A percentile compares a stretch with the other conserved stretches of the same genome.
Conservation (phyloP, 2,888 invertebrate species). For the Euplexia lucipara region DNA sequence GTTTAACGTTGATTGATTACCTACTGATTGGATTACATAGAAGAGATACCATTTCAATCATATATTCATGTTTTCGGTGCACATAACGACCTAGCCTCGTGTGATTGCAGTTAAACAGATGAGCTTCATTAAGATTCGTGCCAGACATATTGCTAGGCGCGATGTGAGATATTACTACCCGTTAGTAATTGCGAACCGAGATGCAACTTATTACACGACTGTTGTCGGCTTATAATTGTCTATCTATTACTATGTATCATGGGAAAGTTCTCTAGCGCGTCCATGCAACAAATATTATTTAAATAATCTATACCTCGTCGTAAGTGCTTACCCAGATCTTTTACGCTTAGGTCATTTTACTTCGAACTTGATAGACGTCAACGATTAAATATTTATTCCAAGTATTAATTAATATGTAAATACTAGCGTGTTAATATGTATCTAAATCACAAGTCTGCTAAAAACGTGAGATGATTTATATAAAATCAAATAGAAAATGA, state of each 20-base stretch:
- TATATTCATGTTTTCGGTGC: slow-evolving; percentile 38
- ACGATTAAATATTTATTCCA: neutral
- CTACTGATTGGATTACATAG: slow-evolving; percentile 49
- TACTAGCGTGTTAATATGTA: slow-evolving; percentile 16
- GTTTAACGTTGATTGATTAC: slow-evolving; percentile 50
- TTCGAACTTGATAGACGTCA: neutral
- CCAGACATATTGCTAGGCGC: slow-evolving; percentile 53
- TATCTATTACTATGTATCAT: slow-evolving; percentile 33
- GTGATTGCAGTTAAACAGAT: slow-evolving; percentile 55
- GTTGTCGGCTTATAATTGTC: slow-evolving; percentile 58
- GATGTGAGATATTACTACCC: slow-evolving; percentile 55
- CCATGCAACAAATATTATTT: slow-evolving; percentile 5
- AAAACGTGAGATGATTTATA: slow-evolving; percentile 45
- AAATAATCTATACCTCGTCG: neutral
- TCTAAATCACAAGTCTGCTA: slow-evolving; percentile 11
- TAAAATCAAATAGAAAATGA: slow-evolving; percentile 36
- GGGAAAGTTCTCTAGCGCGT: slow-evolving; percentile 8
- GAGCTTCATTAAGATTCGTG: slow-evolving; percentile 63
- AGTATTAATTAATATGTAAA: slow-evolving; percentile 25
- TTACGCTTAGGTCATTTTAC: neutral
- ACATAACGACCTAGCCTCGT: slow-evolving; percentile 44
- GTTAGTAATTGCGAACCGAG: slow-evolving; percentile 55
- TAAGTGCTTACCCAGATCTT: neutral
- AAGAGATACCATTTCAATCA: slow-evolving; percentile 41
- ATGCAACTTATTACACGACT: slow-evolving; percentile 50